Evolutionary conservation across 1,140 invertebrate genomes (phyloP).

Genomic region (Theocolax elegans): DNA sequence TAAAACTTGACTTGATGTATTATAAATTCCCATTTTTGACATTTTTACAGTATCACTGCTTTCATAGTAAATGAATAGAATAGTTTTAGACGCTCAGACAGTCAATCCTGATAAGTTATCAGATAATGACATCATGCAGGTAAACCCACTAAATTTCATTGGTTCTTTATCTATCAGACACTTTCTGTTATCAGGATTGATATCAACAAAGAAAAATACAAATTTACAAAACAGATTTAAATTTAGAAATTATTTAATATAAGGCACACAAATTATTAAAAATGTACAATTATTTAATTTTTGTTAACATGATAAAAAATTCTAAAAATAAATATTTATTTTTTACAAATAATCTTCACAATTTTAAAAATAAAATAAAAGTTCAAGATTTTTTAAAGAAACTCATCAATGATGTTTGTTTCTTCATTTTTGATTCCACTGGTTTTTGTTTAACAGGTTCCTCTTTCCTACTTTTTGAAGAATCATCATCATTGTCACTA

Average conservation of each 20-base stretch:
- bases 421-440: conserved; percentile 43
- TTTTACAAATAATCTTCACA: neutral
- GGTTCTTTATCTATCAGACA: conserved; percentile 4
- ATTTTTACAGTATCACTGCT: conserved; percentile 13
- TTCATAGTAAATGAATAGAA: conserved; percentile 1
- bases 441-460: conserved; percentile 40
- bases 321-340: neutral
- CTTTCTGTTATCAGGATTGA: conserved; percentile 19
- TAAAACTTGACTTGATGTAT: conserved; percentile 3
- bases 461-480: conserved; percentile 26
- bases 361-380: conserved; percentile 24
- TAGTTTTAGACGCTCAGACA: neutral
- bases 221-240: too few species aligned
- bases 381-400: conserved; percentile 57
- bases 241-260: too few species aligned
- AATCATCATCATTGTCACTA: conserved; percentile 54
- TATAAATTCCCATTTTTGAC: conserved; percentile 11
- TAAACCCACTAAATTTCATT: conserved; percentile 23
- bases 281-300: too few species aligned
- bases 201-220: too few species aligned
- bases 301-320: too few species aligned
- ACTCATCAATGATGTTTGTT: conserved; percentile 50
- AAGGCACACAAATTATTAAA: too few species aligned
- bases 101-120: conserved; percentile 50
- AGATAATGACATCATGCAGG: conserved; percentile 47